Evolutionary conservation across 2,113 vertebrate species (phyloP), one percentile per base, ranked within the genome.

Genomic region (Propithecus coquereli): DNA sequence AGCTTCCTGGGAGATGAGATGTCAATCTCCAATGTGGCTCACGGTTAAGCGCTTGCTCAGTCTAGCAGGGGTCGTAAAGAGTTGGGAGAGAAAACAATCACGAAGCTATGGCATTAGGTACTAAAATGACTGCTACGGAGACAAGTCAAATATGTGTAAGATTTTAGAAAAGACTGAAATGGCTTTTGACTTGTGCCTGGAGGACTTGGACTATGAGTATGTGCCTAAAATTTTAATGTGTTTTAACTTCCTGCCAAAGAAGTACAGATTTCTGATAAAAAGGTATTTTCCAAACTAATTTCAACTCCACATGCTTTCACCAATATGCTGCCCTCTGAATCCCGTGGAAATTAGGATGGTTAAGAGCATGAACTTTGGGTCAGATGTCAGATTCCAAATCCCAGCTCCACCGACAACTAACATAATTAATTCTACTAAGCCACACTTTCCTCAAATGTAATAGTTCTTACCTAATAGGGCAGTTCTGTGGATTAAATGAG

Each of bases 271-370:
- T 50, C 85, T 93, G 74, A 83, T 50, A 82, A 61, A 89, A 93
- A 96, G 50, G 27, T 82, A 93, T 76, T 93, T 80, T 68, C 70
- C 65, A 95, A 79, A 80, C 16, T n/a, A 40, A 89, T 63, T 94
- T 91, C 6, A 18, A n/a, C 22, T 84, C 80, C 70, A 20, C 3
- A 13, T 70, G n/a, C 73, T 91, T 79, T 89, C 52, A 85, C n/a
- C 27, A 83, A 30, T 66, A 20, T 52, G 37, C 27, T 71, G 6
- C 23, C 47, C 70, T 90, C 37, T 91, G 77, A 80, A 22, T 89
- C 20, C 20, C 17, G 22, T 22, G 40, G 90, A 94, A 87, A 87
- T 73, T 43, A 52, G 23, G 32, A 50, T n/a, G 14, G 6, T 37
- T 30, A 76, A 43, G 37, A 84, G 22, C 57, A 68, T n/a, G 84